Base-by-base conservation (phyloP, 2,113 vertebrate genomes). In the Epinephelus lanceolatus region DNA sequence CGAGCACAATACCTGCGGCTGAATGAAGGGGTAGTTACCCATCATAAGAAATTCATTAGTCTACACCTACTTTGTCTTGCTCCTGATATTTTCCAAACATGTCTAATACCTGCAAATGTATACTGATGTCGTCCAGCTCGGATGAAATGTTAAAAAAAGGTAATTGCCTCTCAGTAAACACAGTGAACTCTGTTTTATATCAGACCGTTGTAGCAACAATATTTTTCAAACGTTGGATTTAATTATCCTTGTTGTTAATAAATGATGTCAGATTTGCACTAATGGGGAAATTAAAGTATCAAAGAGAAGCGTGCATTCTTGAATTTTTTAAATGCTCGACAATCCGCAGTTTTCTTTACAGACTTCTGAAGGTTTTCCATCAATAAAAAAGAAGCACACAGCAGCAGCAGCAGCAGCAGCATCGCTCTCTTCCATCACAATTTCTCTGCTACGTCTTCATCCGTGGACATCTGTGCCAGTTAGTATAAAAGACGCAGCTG, bases 401-500 rank as follows among this genome's bases (percentile, higher is more conserved):
- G 30, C 30, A 30, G 30, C 30, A 30, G 30, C 30, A 30, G 30
- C 30, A 30, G 30, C 30, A 70, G 27, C 71, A 70, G 51, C 66
- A 66, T 76, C 18, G 4, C 56, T 71, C 37, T 70, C 63, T 30
- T 71, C 42, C 23, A 59, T 62, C 56, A 59, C 51, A 30, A 74
- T 79, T 42, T 49, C 63, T 67, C 19, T 55, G 10, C 65, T 55
- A n/a, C 5, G 11, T 85, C 79, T 89, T 86, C 68, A 90, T 81
- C 77, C 1, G 3, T 2, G 14, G 81, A 87, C 73, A 82, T 85
- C 80, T 86, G 86, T 86, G 85, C 45, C 85, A 66, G 75, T 76
- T 66, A 18, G 70, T 81, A 89, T 81, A 85, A 91, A 93, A 92
- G 79, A 84, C 66, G 80, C 88, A 93, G 92, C 89, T 90, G 87